Evolutionary conservation across 2,797 vertebrate species (phyloP).

Genomic region (Rachycentron canadum): DNA sequence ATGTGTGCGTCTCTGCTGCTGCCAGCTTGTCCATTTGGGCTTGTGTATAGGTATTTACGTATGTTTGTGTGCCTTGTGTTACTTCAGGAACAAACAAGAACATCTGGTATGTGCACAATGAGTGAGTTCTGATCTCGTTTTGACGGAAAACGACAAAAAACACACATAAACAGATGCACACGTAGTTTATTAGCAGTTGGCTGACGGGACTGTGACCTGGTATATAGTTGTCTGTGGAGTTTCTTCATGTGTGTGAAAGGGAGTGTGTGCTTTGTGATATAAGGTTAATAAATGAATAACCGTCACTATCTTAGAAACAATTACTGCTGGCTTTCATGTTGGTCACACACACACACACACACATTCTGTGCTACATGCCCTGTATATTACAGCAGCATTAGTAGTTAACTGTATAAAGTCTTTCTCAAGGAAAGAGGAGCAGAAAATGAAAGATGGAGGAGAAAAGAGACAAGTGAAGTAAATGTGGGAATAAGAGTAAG

Average conservation of each 20-base stretch:
- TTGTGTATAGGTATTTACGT: slow-evolving; percentile 59
- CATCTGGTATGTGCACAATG: slow-evolving; percentile 63
- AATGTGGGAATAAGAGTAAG: slow-evolving; percentile 23
- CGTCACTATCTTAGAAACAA: slow-evolving; percentile 68
- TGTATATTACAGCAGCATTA: slow-evolving; percentile 27
- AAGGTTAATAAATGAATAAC: slow-evolving; percentile 73
- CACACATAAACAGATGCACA: slow-evolving; percentile 1
- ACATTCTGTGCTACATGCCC: slow-evolving; percentile 12
- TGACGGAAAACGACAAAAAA: slow-evolving; percentile 38
- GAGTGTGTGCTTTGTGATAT: slow-evolving; percentile 51
- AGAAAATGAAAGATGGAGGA: slow-evolving; percentile 42
- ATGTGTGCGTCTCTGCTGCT: slow-evolving; percentile 32
- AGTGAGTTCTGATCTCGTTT: slow-evolving; percentile 42
- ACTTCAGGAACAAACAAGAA: slow-evolving; percentile 62
- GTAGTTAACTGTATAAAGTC: slow-evolving; percentile 42
- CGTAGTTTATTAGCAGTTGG: slow-evolving; percentile 29
- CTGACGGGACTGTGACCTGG: slow-evolving; percentile 35
- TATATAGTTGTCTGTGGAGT: slow-evolving; percentile 26
- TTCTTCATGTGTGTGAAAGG: slow-evolving; percentile 3
- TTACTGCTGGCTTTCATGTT: slow-evolving; percentile 66
- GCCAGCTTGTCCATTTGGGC: slow-evolving; percentile 52
- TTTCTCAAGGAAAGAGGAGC: slow-evolving; percentile 25
- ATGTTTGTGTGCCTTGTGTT: slow-evolving; percentile 57
- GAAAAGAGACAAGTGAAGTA: slow-evolving; percentile 19
- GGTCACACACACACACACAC: slow-evolving; percentile 11